Base-by-base conservation (phyloP, 2,888 invertebrate genomes). In the Embidobia sp. region DNA sequence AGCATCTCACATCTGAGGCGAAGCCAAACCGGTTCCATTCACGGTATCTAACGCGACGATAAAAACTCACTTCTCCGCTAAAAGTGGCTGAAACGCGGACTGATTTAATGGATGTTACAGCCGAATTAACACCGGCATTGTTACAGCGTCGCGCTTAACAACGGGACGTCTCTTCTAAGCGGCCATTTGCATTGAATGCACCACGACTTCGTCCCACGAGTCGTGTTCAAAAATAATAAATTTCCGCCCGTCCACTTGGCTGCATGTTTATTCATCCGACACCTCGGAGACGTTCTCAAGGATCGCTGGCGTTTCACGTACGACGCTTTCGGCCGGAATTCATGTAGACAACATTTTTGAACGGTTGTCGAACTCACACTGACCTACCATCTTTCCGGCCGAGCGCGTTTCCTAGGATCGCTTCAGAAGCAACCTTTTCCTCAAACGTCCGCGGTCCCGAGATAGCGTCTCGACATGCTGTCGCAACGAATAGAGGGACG, bases 41-140 rank as follows among this genome's bases (percentile, higher is more conserved):
- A 59, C 33, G 46, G 33, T 26, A 37, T 53, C 61, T 53, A 61
- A 61, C 57, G 59, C 67, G 67, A 40, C 31, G 69, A 35, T 31
- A 49, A 31, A 59, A 51, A 59, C 10, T 19, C 19, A 8, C 51
- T 26, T 66, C 44, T 48, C 22, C 40, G 49, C 40, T 57, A 57
- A 69, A 69, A 57, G 57, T 69, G 15, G 40, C 37, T 37, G 18
- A 69, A 69, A 44, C 40, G 15, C 18, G 18, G 44, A 3, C 51
- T 61, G 70, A 70, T 70, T 70, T 70, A 70, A 70, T 61, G 15
- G 51, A 61, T 46, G 37, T 57, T 37, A 48, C 61, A 19, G 16
- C 46, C 70, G 53, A 72, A 72, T 72, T 40, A 72, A 72, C 51
- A 19, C 53, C 53, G 44, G 37, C 55, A 72, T 72, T 72, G 70